Evolutionary conservation across 2,797 vertebrate genomes (phyloP).

Genomic region (Sarcoramphus papa): DNA sequence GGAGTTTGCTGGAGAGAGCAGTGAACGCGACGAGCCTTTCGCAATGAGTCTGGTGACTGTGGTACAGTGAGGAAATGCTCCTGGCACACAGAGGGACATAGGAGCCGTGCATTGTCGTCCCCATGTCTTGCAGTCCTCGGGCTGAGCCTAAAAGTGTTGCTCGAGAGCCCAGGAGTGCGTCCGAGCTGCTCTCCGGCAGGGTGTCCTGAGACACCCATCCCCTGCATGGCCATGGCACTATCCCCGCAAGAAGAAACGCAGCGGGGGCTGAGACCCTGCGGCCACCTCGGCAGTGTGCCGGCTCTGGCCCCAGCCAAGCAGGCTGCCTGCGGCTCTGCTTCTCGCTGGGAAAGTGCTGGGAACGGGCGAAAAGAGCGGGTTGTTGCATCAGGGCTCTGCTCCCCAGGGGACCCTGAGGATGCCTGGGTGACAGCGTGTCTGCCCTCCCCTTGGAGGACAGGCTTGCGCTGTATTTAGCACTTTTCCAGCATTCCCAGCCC

Average conservation of each 20-base stretch:
- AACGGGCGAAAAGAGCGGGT: background rate
- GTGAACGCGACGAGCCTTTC: rapidly evolving
- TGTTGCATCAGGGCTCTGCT: background rate
- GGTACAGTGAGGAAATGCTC: background rate
- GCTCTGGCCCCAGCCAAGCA: background rate
- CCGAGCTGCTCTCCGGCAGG: background rate
- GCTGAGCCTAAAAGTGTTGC: background rate
- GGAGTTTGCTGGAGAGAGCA: background rate
- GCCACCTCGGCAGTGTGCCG: background rate
- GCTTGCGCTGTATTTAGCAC: background rate
- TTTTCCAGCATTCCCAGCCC: background rate
- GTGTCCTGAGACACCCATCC: background rate
- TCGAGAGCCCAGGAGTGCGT: background rate
- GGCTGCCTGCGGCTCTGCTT: background rate
- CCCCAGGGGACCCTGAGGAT: background rate
- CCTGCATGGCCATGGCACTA: background rate
- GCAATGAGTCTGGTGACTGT: background rate
- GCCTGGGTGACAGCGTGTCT: background rate
- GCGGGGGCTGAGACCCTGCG: background rate
- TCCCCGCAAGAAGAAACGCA: background rate
- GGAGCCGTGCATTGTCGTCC: rapidly evolving
- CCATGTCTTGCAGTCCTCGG: background rate
- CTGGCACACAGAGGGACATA: background rate
- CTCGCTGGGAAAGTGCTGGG: background rate
- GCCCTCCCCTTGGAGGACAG: background rate